Conservation (phyloP, 2,888 invertebrate genomes). For the Polyommatus icarus region DNA sequence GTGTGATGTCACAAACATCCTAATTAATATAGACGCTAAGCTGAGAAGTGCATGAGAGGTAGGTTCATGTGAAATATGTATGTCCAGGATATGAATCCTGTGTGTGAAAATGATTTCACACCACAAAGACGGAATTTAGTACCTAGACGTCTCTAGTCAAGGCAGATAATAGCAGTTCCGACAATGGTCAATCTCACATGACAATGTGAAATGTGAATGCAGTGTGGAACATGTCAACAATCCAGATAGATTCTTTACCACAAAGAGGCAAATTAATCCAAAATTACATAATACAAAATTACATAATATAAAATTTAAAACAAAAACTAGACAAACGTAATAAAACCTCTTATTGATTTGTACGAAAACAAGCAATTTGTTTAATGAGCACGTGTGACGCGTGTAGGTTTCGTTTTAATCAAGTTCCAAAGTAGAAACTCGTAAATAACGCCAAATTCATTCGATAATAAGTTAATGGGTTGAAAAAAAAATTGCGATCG, state of each 20-base stretch:
- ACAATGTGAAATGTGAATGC: no score
- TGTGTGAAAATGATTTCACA: no score
- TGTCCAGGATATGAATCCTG: no score
- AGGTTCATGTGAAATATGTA: background rate
- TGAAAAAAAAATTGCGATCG: slow-evolving; percentile 26
- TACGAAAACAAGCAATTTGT: background rate
- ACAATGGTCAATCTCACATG: no score
- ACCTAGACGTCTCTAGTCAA: no score
- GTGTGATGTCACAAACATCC: no score
- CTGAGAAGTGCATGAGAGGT: background rate
- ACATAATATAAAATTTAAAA: background rate
- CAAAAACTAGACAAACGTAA: slow-evolving; percentile 23
- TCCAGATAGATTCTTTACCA: background rate
- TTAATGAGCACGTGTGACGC: background rate
- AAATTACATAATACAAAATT: background rate
- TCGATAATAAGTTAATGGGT: slow-evolving; percentile 19
- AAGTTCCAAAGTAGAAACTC: background rate
- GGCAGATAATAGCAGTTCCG: no score
- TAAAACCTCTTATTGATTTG: background rate
- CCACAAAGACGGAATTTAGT: no score
- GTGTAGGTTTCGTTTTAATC: slow-evolving; percentile 8
- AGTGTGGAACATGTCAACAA: no score
- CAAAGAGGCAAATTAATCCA: background rate
- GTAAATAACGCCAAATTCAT: slow-evolving; percentile 5
- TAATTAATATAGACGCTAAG: background rate